Percentiles rank a stretch among this genome's conserved stretches.
Conservation (phyloP, 2,888 invertebrate genomes). For the Clitarchus hookeri region DNA sequence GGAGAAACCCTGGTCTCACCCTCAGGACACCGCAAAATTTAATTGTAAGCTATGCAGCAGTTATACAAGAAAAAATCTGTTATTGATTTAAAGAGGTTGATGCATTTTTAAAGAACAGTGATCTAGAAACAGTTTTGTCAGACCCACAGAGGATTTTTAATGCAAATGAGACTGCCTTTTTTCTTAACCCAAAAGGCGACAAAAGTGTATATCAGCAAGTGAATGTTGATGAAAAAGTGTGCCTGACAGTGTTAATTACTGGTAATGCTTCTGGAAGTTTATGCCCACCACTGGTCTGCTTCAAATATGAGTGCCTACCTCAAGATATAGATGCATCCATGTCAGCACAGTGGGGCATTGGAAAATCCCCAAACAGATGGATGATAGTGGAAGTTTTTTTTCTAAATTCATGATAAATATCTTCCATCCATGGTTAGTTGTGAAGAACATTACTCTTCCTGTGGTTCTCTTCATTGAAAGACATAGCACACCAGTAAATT, state of each 20-base stretch:
- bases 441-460: conserved; percentile 45
- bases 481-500: conserved; percentile 51
- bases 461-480: conserved; percentile 44
- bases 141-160: neutral
- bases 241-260: neutral
- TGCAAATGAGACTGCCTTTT: neutral
- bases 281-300: too few relatives aligned
- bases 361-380: conserved; percentile 26
- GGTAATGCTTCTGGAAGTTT: neutral
- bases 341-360: too few relatives aligned
- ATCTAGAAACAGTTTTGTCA: neutral
- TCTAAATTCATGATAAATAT: conserved; percentile 42
- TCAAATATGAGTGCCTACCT: too few relatives aligned
- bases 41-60: neutral
- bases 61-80: neutral
- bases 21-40: neutral
- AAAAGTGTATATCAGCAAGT: neutral
- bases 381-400: conserved; percentile 40
- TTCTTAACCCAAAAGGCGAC: neutral
- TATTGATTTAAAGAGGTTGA: neutral
- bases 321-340: too few relatives aligned
- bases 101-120: neutral
- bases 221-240: neutral
- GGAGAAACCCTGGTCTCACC: neutral
- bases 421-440: conserved; percentile 43